These are phyloP conservation scores for Ladona fulva DNA, from an alignment of 1,140 invertebrate species.

Conservation along the genomic window DNA sequence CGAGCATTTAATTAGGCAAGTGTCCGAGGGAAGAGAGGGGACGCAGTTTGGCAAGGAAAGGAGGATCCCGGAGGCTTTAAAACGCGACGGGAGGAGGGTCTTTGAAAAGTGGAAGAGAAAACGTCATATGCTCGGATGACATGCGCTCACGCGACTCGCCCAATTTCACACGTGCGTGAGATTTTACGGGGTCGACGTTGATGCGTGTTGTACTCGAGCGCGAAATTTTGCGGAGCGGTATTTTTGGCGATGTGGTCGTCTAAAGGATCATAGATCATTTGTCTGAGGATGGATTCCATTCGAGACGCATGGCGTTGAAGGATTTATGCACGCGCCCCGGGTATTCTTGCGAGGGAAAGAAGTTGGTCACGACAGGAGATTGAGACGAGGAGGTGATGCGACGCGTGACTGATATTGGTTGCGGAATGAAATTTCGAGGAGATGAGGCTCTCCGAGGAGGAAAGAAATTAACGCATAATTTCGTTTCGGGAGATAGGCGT, in stretches of 20 bases:
- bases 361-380: background rate
- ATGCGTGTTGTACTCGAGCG: no score
- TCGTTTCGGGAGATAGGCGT: no score
- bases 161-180: background rate
- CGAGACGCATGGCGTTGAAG: background rate
- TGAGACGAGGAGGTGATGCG: background rate
- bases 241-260: background rate
- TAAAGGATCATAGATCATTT: background rate
- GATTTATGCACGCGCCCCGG: background rate
- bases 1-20: conserved; percentile 9
- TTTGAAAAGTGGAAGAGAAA: background rate
- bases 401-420: background rate
- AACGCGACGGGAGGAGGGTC: background rate
- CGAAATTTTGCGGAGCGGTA: background rate
- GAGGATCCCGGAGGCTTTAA: background rate
- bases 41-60: background rate
- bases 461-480: no score
- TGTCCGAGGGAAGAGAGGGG: background rate
- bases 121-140: background rate
- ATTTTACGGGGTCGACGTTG: background rate
- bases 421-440: background rate
- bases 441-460: no score
- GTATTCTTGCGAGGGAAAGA: background rate
- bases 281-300: background rate
- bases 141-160: no score